A percentile compares a stretch with the other conserved stretches of the same genome.
These are phyloP conservation scores for Strix uralensis DNA, from an alignment of 2,113 vertebrate species.

Conservation along the genomic window DNA sequence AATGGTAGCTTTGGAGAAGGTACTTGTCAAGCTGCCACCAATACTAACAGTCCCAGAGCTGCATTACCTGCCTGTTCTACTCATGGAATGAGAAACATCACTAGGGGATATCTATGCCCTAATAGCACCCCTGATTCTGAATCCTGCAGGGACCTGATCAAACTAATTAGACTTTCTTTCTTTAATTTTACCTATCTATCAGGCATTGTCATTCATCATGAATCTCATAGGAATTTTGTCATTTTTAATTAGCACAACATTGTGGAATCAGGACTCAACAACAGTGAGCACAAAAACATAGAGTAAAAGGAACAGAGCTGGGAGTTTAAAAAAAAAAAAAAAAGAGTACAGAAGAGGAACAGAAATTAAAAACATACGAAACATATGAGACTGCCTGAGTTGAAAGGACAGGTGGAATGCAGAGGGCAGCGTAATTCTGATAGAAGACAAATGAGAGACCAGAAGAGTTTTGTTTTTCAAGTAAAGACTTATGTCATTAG, in stretches of 20 bases:
- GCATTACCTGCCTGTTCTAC: neutral
- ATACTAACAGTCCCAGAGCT: neutral
- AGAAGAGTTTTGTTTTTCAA: neutral
- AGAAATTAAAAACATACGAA: neutral
- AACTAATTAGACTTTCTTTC: conserved; percentile 21
- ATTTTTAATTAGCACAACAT: conserved; percentile 31
- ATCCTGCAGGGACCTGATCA: neutral
- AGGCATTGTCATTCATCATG: neutral
- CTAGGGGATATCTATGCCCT: neutral
- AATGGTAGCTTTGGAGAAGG: neutral
- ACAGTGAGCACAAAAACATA: neutral
- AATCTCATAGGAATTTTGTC: neutral
- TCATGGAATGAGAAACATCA: neutral
- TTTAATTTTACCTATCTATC: conserved; percentile 22
- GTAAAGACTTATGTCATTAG: neutral
- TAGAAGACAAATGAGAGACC: neutral
- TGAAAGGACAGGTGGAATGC: neutral
- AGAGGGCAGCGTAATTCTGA: neutral
- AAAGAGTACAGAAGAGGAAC: neutral
- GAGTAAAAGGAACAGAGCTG: neutral
- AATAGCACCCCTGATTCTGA: neutral
- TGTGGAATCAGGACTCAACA: neutral
- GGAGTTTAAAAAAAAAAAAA: neutral
- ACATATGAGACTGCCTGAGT: neutral
- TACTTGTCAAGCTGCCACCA: neutral